A percentile compares a stretch with the other conserved stretches of the same genome.
Conservation (phyloP, 2,797 vertebrate species). For the Scyliorhinus canicula region DNA sequence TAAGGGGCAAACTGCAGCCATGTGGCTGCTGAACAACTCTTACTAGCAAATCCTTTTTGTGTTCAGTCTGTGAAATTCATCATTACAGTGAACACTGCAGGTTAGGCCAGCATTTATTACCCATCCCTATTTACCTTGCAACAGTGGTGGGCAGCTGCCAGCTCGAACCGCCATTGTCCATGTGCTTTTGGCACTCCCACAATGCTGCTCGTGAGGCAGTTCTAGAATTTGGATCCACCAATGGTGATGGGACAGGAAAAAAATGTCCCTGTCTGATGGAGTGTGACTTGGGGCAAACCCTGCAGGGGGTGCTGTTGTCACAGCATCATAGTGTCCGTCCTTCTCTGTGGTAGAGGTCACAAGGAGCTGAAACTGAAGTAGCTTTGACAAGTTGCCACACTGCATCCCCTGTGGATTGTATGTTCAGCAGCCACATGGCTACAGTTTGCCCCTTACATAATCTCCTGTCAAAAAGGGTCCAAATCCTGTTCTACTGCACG, state of each 20-base stretch:
- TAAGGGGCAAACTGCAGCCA: no score
- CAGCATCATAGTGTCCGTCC: neutral
- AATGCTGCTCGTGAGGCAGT: neutral
- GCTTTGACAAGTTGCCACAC: no score
- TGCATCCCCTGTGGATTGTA: no score
- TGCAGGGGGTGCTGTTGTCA: neutral
- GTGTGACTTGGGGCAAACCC: neutral
- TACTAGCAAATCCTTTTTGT: no score
- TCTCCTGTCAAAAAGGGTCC: no score
- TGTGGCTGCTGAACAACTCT: no score
- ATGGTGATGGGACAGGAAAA: neutral
- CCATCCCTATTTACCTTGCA: neutral
- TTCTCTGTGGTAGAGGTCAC: no score
- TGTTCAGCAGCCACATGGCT: neutral
- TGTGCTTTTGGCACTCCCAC: neutral
- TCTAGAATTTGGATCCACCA: neutral
- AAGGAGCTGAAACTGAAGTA: no score
- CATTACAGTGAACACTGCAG: no score
- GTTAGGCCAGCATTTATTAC: neutral
- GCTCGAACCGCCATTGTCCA: neutral
- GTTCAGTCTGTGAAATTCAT: no score
- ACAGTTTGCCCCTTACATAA: no score
- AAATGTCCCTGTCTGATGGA: neutral
- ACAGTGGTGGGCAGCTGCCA: neutral
- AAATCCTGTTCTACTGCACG: no score